A percentile compares a stretch with the other conserved stretches of the same genome.
Conservation (phyloP, 2,888 invertebrate species). For the Sialis lutaria region DNA sequence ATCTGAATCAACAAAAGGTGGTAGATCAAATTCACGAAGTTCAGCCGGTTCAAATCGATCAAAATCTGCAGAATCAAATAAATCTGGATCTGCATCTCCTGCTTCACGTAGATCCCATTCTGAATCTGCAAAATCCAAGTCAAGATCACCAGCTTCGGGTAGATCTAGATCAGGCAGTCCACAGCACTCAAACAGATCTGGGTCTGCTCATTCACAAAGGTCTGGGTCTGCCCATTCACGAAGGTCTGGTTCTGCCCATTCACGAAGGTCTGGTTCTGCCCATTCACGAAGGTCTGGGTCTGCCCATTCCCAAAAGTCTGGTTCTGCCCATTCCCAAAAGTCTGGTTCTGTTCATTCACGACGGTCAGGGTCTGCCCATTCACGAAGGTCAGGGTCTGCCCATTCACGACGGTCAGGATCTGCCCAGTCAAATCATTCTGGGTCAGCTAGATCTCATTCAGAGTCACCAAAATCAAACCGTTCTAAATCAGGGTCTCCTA, state of each 20-base stretch:
- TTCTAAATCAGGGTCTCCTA: neutral
- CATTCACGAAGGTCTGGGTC: constrained; percentile 14
- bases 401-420: constrained; percentile 10
- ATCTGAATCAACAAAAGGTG: constrained; percentile 19
- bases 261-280: constrained; percentile 15
- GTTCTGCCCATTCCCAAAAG: constrained; percentile 11
- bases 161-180: constrained; percentile 12
- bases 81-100: constrained; percentile 14
- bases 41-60: constrained; percentile 18
- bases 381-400: constrained; percentile 10
- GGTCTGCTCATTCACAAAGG: neutral
- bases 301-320: neutral
- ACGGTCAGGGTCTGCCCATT: constrained; percentile 19
- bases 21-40: constrained; percentile 30
- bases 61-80: constrained; percentile 9
- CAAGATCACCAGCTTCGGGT: constrained; percentile 12
- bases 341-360: constrained; percentile 17
- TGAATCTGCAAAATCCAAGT: constrained; percentile 12
- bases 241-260: neutral
- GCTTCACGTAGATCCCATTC: constrained; percentile 14
- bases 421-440: constrained; percentile 11
- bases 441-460: constrained; percentile 17
- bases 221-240: constrained; percentile 7
- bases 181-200: constrained; percentile 16
- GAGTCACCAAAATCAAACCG: neutral